Conservation (phyloP, 2,797 vertebrate genomes). For the Molossus molossus region DNA sequence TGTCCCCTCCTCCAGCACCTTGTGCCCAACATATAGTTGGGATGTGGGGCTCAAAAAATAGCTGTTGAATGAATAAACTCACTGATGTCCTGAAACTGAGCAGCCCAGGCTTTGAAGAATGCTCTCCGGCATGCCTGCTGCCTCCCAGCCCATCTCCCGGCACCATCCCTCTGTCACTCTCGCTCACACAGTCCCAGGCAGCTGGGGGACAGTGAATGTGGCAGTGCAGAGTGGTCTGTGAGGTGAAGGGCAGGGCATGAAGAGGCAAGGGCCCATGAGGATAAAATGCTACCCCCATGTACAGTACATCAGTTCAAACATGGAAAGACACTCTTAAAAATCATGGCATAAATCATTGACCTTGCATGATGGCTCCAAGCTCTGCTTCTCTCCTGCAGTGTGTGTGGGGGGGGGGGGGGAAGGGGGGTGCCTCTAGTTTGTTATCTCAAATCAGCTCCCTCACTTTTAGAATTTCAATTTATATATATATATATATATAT, state of each 20-base stretch:
- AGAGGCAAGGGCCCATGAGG: background rate
- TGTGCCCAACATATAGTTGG: background rate
- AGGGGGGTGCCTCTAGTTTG: background rate
- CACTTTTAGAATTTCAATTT: constrained; percentile 13
- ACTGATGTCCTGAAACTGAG: too few species aligned
- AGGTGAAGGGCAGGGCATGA: background rate
- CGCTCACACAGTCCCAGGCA: background rate
- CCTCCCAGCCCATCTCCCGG: too few species aligned
- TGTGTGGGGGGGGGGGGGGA: too few species aligned
- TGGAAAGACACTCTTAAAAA: background rate
- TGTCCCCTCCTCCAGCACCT: background rate
- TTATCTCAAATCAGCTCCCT: constrained; percentile 35
- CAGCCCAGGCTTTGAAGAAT: background rate
- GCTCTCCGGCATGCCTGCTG: rapidly evolving
- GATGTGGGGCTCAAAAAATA: background rate
- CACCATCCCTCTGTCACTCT: background rate
- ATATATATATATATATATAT: too few species aligned
- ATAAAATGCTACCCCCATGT: background rate
- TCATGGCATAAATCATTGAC: background rate
- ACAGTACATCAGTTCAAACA: background rate
- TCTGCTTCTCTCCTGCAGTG: background rate
- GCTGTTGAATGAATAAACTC: background rate
- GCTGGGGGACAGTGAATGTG: background rate
- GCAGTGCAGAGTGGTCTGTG: background rate
- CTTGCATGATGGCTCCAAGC: background rate